Base-by-base conservation (phyloP, 2,888 invertebrate genomes). In the Zhuqinia jingwanae region DNA sequence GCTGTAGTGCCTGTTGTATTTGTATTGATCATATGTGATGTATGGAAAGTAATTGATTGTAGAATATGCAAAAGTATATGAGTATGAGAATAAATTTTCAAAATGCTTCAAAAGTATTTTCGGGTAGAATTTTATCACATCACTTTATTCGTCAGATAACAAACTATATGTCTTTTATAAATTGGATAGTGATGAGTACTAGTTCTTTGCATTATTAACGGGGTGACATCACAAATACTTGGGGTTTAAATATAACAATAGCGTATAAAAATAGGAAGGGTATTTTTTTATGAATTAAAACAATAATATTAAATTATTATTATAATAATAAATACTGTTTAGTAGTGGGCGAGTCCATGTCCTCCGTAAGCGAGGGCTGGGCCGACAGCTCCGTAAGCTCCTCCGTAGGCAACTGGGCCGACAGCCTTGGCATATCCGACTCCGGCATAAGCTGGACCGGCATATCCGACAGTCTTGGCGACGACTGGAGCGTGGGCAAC, bases 241-340 rank as follows among this genome's bases (percentile, higher is more conserved):
- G 25, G 45, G 42, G 45, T 22, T 0, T 30, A n/a, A 15, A 15
- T 20, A 25, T 70, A 70, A 70, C 47, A 75, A 53, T 36, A 75
- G 30, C n/a, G 53, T 75, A 75, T 75, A 75, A 75, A 75, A 75
- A 75, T 75, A 75, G 56, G 75, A 75, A 53, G 15, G 60, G 17
- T 25, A 11, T 15, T 73, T 47, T 45, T 45, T 22, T 45, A 70
- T 47, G 50, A 17, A 17, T 50, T 47, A 30, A 47, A 45, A 73
- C 73, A 73, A 73, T 73, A 73, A 53, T 50, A 27, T 50, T 73
- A 73, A 36, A 45, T 70, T 73, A 73, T 25, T 25, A n/a, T n/a
- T n/a, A n/a, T n/a, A n/a, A 20, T 70, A 79, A 79, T 79, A 65
- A 79, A 79, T 79, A 79, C 78, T 79, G 65, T 63, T 79, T 79